Evolutionary conservation across 2,797 vertebrate species (phyloP).

Genomic region (Myotis pilosus): DNA sequence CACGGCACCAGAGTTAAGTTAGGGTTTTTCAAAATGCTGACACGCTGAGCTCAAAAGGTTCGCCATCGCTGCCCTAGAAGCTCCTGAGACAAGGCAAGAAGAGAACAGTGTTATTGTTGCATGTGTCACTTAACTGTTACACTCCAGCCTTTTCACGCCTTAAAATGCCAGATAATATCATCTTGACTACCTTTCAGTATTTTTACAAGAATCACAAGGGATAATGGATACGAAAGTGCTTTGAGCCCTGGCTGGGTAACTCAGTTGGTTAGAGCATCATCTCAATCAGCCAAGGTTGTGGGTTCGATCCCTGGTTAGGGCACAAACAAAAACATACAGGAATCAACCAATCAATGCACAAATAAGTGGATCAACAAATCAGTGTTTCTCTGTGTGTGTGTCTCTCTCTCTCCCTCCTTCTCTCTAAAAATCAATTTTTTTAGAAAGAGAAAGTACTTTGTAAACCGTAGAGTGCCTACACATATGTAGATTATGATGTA

Average conservation of each 20-base stretch:
- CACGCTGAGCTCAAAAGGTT: too few relatives aligned
- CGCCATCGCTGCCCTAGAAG: neutral
- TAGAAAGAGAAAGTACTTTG: neutral
- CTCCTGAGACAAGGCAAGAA: neutral
- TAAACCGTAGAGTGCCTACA: neutral
- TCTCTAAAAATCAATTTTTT: neutral
- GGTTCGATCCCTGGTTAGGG: neutral
- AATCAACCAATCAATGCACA: neutral
- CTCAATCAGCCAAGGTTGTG: neutral
- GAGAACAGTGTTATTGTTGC: neutral
- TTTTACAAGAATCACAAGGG: neutral
- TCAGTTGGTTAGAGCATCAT: neutral
- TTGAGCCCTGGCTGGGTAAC: neutral
- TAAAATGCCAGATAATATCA: neutral
- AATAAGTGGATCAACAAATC: neutral
- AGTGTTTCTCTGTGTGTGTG: neutral
- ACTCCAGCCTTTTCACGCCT: neutral
- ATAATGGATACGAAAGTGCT: neutral
- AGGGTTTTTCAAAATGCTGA: too few relatives aligned
- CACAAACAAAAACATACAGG: neutral
- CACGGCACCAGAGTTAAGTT: too few relatives aligned
- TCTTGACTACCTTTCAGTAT: neutral
- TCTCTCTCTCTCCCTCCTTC: neutral
- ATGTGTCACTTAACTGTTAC: neutral
- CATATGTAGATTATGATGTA: neutral